A percentile compares a stretch with the other conserved stretches of the same genome.
Conservation (phyloP, 1,140 invertebrate genomes). For the Colletes gigas region DNA sequence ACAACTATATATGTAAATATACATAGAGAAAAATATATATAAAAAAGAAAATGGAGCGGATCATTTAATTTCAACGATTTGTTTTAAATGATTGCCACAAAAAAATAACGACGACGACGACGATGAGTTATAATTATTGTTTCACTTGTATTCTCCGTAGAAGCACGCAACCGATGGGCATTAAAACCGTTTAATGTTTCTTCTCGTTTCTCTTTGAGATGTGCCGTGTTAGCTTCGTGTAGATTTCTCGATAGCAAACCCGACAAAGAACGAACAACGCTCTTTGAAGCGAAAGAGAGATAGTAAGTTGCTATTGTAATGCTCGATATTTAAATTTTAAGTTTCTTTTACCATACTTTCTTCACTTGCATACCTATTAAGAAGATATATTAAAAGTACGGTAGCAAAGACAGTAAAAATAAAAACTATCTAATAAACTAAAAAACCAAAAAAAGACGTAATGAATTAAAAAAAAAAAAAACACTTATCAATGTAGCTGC, state of each 20-base stretch:
- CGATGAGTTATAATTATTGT: slow-evolving; percentile 24
- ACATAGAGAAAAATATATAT: slow-evolving; percentile 36
- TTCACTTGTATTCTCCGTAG: slow-evolving; percentile 16
- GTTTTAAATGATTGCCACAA: slow-evolving; percentile 41
- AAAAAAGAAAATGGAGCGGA: slow-evolving; percentile 33
- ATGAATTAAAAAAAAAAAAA: slow-evolving; percentile 66
- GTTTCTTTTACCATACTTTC: slow-evolving; percentile 63
- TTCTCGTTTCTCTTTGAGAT: slow-evolving; percentile 9
- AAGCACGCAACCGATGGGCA: slow-evolving; percentile 42
- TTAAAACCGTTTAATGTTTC: slow-evolving; percentile 26
- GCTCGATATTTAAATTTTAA: slow-evolving; percentile 58
- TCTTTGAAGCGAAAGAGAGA: not conserved
- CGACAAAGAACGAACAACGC: not conserved
- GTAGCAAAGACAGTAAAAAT: slow-evolving; percentile 62
- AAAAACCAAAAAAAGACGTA: slow-evolving; percentile 59
- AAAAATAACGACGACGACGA: not conserved
- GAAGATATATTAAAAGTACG: slow-evolving; percentile 66
- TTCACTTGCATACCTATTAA: slow-evolving; percentile 68
- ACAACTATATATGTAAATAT: slow-evolving; percentile 27
- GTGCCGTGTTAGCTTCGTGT: not conserved
- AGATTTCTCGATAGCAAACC: slow-evolving; percentile 12
- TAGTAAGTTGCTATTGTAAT: slow-evolving; percentile 24
- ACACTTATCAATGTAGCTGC: slow-evolving; percentile 73
- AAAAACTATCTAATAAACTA: slow-evolving; percentile 65
- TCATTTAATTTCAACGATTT: slow-evolving; percentile 46